phyloP scores from a whole-genome alignment of 2,797 vertebrate species.

The Esox lucius region DNA sequence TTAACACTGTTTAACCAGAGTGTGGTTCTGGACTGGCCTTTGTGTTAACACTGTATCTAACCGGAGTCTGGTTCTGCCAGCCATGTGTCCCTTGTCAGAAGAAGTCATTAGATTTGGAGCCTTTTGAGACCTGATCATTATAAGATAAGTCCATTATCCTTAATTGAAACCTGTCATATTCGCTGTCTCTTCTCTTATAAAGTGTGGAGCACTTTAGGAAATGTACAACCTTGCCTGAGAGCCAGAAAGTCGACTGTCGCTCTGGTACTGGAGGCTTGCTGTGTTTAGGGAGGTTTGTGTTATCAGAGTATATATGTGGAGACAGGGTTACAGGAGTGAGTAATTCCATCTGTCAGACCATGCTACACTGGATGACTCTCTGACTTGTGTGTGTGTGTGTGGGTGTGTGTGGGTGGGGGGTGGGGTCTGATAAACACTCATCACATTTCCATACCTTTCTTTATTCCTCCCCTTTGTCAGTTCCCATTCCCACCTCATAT shows the following conservation, averaged over 20 bases:
- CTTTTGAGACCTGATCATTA: neutral
- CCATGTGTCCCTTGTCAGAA: too few relatives aligned
- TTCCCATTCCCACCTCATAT: neutral
- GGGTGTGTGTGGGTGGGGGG: neutral
- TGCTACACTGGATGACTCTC: slow-evolving; percentile 29
- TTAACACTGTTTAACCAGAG: too few relatives aligned
- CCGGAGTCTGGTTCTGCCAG: too few relatives aligned
- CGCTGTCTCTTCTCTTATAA: neutral
- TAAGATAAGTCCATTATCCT: neutral
- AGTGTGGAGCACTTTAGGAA: neutral
- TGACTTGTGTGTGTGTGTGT: neutral
- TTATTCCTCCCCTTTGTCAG: neutral
- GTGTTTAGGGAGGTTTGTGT: slow-evolving; percentile 25
- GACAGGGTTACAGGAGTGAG: slow-evolving; percentile 55
- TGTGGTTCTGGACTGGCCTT: too few relatives aligned
- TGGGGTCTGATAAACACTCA: neutral
- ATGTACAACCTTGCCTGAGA: slow-evolving; percentile 52
- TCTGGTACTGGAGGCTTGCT: slow-evolving; percentile 36
- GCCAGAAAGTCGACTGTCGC: slow-evolving; percentile 52
- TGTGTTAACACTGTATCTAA: too few relatives aligned
- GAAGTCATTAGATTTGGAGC: neutral
- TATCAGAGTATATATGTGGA: slow-evolving; percentile 30
- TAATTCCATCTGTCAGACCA: slow-evolving; percentile 62
- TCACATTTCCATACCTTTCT: neutral
- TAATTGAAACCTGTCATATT: neutral